Base-by-base conservation (phyloP, 2,797 vertebrate genomes). In the Botia almorhae region DNA sequence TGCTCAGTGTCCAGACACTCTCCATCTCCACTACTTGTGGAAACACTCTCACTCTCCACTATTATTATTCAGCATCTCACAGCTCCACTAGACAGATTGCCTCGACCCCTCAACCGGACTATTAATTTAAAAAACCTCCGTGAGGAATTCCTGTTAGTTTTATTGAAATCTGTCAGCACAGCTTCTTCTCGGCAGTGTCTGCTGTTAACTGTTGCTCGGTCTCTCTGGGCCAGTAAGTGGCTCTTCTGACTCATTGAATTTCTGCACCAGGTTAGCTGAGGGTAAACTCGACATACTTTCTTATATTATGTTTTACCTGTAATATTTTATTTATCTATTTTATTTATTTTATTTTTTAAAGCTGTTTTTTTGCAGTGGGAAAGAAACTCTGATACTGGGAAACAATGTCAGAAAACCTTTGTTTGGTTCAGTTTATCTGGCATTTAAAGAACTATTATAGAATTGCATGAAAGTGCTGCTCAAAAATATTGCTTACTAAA, bases 1-100 rank as follows among this genome's bases (percentile, higher is more conserved):
- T 68, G 61, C 80, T 75, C 48, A 63, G 63, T 53, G 72, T 68
- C 70, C 51, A 29, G 48, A 26, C 10, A 33, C 43, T 23, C 51
- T 81, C 76, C 16, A 43, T 5, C 64, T 76, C 64, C 53, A 70
- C 80, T 83, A 69, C 68, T 70, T 29, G 29, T n/a, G n/a, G n/a
- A n/a, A n/a, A 26, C 10, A 33, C 43, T 23, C 51, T 81, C 76
- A 12, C 33, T 5, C 64, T 76, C 64, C 53, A 70, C 80, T 83
- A 69, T 83, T 82, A 86, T 90, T 87, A 88, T 87, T 90, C 85
- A 84, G 60, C 16, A 19, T 11, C 56, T 33, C 43, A 87, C 74
- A 83, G 78, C 83, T 81, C 33, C 33, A 33, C 33, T 33, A 33
- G 4, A 33, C 23, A 5, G 3, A 33, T 33, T 33, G 33, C 33